A percentile compares a stretch with the other conserved stretches of the same genome.
Conservation (phyloP, 2,888 invertebrate species). For the Drosophila macrothrix region DNA sequence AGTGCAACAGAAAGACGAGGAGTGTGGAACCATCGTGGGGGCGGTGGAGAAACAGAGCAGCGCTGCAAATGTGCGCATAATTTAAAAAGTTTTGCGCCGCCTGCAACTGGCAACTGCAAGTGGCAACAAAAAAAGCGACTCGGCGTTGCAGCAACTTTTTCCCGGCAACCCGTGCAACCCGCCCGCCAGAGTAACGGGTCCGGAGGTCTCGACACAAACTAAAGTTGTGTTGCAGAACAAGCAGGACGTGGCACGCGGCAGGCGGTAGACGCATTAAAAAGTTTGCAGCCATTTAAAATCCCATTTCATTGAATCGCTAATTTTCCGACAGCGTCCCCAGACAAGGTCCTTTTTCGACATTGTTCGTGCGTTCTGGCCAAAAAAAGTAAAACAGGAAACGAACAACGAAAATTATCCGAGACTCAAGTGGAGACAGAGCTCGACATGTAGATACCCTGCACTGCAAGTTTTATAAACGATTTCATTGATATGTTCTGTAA, state of each 20-base stretch:
- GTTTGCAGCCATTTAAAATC: slow-evolving; percentile 82
- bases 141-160: slow-evolving; percentile 60
- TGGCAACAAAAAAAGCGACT: slow-evolving; percentile 67
- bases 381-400: slow-evolving; percentile 28
- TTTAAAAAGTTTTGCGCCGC: slow-evolving; percentile 78
- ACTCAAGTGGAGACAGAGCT: background rate
- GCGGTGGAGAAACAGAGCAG: slow-evolving; percentile 28
- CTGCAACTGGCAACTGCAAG: slow-evolving; percentile 73
- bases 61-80: slow-evolving; percentile 77
- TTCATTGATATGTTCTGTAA: background rate
- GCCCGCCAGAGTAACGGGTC: background rate
- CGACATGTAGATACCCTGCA: background rate
- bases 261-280: slow-evolving; percentile 77
- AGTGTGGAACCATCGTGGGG: background rate
- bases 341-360: slow-evolving; percentile 33
- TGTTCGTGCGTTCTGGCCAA: slow-evolving; percentile 37
- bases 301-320: slow-evolving; percentile 83
- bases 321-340: slow-evolving; percentile 72
- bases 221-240: slow-evolving; percentile 44
- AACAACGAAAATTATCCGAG: slow-evolving; percentile 14
- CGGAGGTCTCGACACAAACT: slow-evolving; percentile 50
- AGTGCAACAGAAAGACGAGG: slow-evolving; percentile 7
- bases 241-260: slow-evolving; percentile 15
- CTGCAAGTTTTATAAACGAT: background rate
- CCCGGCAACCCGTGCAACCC: slow-evolving; percentile 37